Conservation (phyloP, 1,140 invertebrate genomes). For the Anastatus disparis region DNA sequence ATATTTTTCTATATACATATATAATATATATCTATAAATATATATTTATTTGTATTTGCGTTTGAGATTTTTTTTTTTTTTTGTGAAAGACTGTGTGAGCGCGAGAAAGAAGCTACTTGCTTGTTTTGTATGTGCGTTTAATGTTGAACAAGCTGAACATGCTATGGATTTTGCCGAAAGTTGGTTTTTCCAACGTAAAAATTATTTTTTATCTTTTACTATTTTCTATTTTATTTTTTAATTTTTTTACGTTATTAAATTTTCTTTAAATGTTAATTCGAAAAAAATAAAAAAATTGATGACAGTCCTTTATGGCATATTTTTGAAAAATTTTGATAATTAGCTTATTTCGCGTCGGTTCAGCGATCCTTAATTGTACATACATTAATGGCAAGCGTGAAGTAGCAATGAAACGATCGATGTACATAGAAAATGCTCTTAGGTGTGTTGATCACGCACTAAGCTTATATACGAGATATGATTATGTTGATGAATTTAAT, state of each 20-base stretch:
- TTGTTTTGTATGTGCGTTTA: constrained; percentile 23
- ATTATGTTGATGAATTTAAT: constrained; percentile 25
- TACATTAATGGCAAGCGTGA: constrained; percentile 3
- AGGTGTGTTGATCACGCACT: constrained; percentile 38
- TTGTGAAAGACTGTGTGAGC: constrained; percentile 34
- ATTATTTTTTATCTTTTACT: not conserved
- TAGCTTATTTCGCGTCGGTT: not conserved
- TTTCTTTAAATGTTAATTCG: not conserved
- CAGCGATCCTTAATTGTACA: constrained; percentile 22
- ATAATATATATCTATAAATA: too few relatives aligned
- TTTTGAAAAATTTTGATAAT: not conserved
- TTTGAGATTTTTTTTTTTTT: too few relatives aligned
- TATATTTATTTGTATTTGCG: constrained; percentile 57
- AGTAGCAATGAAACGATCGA: constrained; percentile 6
- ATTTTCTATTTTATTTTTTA: not conserved
- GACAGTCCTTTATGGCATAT: not conserved
- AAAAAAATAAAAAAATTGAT: not conserved
- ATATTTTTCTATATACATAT: too few relatives aligned
- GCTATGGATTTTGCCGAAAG: not conserved
- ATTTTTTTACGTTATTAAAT: not conserved
- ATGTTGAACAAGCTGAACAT: not conserved
- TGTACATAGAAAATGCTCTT: constrained; percentile 34
- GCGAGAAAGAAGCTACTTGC: not conserved
- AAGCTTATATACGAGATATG: constrained; percentile 22
- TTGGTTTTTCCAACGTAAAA: not conserved